These are phyloP conservation scores for Leptobrachium ailaonicum DNA, from an alignment of 2,113 vertebrate genomes.

Conservation along the genomic window DNA sequence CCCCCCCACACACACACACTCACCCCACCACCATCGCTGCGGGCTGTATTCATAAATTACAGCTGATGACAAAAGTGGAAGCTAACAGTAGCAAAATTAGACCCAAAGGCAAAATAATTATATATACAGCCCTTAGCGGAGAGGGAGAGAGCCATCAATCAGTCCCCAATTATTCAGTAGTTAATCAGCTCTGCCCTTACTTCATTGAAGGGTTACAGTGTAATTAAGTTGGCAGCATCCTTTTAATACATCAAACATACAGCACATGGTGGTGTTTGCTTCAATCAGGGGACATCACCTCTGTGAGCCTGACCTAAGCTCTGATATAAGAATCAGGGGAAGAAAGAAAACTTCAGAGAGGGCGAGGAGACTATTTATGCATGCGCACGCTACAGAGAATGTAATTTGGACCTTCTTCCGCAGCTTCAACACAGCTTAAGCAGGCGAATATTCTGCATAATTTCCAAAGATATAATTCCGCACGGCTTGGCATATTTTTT, in stretches of 20 bases:
- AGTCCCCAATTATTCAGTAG: slow-evolving; percentile 85
- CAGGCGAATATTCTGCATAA: not conserved
- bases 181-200: slow-evolving; percentile 86
- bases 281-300: slow-evolving; percentile 72
- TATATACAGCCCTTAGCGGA: slow-evolving; percentile 83
- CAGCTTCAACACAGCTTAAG: slow-evolving; percentile 45
- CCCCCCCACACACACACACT: slow-evolving; percentile 42
- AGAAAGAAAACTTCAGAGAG: slow-evolving; percentile 61
- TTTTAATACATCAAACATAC: slow-evolving; percentile 89
- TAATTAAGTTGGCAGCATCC: slow-evolving; percentile 89
- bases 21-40: slow-evolving; percentile 44
- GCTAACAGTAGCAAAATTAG: slow-evolving; percentile 81
- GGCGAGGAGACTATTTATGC: slow-evolving; percentile 54
- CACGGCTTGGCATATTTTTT: not conserved
- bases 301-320: slow-evolving; percentile 69
- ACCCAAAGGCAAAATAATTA: slow-evolving; percentile 88
- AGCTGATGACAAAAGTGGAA: slow-evolving; percentile 78
- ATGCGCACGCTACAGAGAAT: slow-evolving; percentile 7
- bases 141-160: slow-evolving; percentile 84
- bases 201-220: slow-evolving; percentile 90
- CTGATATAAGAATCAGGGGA: slow-evolving; percentile 54
- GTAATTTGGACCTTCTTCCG: not conserved
- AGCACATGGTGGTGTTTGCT: slow-evolving; percentile 78
- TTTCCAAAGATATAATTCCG: slow-evolving; percentile 36
- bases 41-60: slow-evolving; percentile 80